Evolutionary conservation across 2,888 invertebrate genomes (phyloP).

Genomic region (Criorhina ranunculi): DNA sequence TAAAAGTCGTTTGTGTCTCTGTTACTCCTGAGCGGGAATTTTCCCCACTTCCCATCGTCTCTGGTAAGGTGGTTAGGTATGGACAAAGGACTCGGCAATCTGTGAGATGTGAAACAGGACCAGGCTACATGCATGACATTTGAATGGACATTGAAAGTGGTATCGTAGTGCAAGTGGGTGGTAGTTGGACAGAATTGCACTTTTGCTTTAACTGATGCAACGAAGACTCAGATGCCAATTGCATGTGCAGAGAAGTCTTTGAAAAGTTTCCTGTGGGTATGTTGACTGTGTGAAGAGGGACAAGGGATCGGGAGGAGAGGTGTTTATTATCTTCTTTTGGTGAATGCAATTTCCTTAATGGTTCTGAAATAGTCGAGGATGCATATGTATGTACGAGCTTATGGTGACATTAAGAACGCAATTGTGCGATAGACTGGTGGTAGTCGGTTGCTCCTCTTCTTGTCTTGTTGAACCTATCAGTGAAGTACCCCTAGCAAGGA

Average conservation of each 20-base stretch:
- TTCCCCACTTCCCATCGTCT: neutral
- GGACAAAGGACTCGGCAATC: constrained; percentile 25
- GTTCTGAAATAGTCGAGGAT: neutral
- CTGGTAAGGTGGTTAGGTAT: constrained; percentile 10
- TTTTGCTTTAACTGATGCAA: constrained; percentile 6
- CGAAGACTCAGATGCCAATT: constrained; percentile 34
- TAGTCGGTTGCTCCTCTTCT: no score
- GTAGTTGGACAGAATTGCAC: constrained; percentile 37
- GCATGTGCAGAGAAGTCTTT: constrained; percentile 24
- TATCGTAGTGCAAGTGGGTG: constrained; percentile 54
- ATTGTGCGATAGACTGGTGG: no score
- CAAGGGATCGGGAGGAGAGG: constrained; percentile 8
- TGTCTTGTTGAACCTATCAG: no score
- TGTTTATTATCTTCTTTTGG: constrained; percentile 54
- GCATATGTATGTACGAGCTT: no score
- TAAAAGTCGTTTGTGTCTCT: constrained; percentile 6
- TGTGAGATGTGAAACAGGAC: constrained; percentile 18
- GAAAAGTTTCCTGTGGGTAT: constrained; percentile 11
- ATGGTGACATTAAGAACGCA: no score
- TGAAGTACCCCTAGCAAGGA: no score
- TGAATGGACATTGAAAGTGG: constrained; percentile 26
- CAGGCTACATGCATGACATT: constrained; percentile 55
- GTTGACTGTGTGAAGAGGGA: constrained; percentile 5
- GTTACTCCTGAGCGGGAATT: constrained; percentile 5
- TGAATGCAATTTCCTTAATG: constrained; percentile 67